Percentiles rank a stretch among this genome's conserved stretches.
Conservation (phyloP, 1,140 invertebrate species). For the Mamestra configurata region DNA sequence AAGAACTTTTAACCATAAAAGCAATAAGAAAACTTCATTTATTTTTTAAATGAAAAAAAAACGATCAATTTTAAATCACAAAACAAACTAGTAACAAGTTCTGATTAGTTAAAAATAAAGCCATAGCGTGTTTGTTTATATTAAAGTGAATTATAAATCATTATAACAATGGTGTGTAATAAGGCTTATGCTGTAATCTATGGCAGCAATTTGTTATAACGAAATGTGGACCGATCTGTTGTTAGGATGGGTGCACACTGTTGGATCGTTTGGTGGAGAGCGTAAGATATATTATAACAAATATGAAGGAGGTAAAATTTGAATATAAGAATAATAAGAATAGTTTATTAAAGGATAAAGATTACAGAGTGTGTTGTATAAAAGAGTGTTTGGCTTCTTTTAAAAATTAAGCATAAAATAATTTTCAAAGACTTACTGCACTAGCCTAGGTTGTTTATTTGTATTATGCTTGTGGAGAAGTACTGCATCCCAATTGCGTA, state of each 20-base stretch:
- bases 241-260: background rate
- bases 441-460: no score
- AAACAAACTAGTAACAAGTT: background rate
- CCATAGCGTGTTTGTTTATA: conserved; percentile 41
- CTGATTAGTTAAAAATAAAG: background rate
- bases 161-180: conserved; percentile 44
- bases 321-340: no score
- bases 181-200: conserved; percentile 38
- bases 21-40: no score
- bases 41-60: background rate
- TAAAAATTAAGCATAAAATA: no score
- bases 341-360: no score
- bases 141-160: conserved; percentile 26
- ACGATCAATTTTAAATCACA: background rate
- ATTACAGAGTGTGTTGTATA: no score
- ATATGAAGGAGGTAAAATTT: no score
- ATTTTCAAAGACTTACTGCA: no score
- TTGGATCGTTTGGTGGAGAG: background rate
- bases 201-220: conserved; percentile 44
- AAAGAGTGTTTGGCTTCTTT: no score
- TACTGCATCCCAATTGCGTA: no score
- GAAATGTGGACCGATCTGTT: background rate
- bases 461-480: no score
- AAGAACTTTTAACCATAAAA: no score
- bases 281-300: background rate